Conservation (phyloP, 2,113 vertebrate species). For the Cromileptes altivelis region DNA sequence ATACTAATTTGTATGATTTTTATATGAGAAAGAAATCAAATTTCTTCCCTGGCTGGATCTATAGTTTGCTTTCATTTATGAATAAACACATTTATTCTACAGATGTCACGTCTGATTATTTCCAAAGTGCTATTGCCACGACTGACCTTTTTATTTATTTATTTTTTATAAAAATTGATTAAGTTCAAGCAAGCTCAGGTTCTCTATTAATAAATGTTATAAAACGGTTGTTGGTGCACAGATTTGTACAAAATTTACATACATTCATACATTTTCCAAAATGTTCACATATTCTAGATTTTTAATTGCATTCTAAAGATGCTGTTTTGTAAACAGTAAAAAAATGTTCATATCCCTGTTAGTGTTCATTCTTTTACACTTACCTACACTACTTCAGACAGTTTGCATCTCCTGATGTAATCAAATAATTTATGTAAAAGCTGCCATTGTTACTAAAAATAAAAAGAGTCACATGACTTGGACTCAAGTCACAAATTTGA, state of each 20-base stretch:
- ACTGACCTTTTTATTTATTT: constrained; percentile 1
- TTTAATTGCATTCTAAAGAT: constrained; percentile 37
- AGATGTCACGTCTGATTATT: constrained; percentile 3
- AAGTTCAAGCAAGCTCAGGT: constrained; percentile 27
- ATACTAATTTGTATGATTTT: constrained; percentile 83
- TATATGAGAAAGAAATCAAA: constrained; percentile 65
- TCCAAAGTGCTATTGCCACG: constrained; percentile 3
- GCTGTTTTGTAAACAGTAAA: constrained; percentile 36
- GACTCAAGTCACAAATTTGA: no score
- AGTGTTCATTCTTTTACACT: constrained; percentile 1
- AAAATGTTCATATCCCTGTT: not conserved
- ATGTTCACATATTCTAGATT: constrained; percentile 16
- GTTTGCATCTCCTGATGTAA: not conserved
- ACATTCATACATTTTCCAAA: constrained; percentile 7
- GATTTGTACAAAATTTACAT: constrained; percentile 44
- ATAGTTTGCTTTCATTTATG: constrained; percentile 78
- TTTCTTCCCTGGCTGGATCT: constrained; percentile 69
- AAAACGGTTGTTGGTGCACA: constrained; percentile 14
- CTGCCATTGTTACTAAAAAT: constrained; percentile 42
- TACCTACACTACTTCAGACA: constrained; percentile 1
- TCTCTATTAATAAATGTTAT: constrained; percentile 25
- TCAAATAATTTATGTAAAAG: constrained; percentile 32
- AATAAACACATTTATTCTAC: constrained; percentile 81
- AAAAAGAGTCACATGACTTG: not conserved
- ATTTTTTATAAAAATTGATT: constrained; percentile 17